Conservation (phyloP, 2,888 invertebrate species). For the Himalopsyche anomala region DNA sequence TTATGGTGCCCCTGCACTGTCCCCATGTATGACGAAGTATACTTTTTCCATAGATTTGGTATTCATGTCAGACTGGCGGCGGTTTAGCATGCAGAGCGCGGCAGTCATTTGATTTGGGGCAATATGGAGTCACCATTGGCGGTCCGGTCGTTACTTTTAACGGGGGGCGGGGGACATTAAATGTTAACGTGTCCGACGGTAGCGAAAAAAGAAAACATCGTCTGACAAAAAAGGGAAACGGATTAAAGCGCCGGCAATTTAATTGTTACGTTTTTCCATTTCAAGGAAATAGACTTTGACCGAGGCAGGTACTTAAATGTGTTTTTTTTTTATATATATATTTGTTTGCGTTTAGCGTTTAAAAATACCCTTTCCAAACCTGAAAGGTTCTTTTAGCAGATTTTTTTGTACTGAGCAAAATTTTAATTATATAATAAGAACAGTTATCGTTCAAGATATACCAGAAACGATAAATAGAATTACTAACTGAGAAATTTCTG, state of each 20-base stretch:
- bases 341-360: neutral
- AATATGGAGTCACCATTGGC: conserved; percentile 46
- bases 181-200: conserved; percentile 25
- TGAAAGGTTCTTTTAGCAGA: too few species aligned
- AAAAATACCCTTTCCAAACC: too few species aligned
- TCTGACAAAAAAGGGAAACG: neutral
- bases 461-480: too few species aligned
- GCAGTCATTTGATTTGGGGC: conserved; percentile 55
- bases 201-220: conserved; percentile 1
- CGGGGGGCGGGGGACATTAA: conserved; percentile 16
- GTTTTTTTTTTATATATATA: neutral
- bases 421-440: too few species aligned
- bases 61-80: conserved; percentile 49
- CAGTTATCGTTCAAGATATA: too few species aligned
- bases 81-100: conserved; percentile 52
- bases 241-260: conserved; percentile 23
- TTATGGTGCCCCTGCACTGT: conserved; percentile 14
- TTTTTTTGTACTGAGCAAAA: too few species aligned
- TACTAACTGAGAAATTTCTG: too few species aligned
- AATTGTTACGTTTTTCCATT: conserved; percentile 34
- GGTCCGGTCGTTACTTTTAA: conserved; percentile 31
- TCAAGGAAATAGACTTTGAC: neutral
- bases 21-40: conserved; percentile 40
- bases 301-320: neutral
- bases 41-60: conserved; percentile 39